phyloP scores from a whole-genome alignment of 1,140 invertebrate genomes.

The Choristoneura fumiferana region DNA sequence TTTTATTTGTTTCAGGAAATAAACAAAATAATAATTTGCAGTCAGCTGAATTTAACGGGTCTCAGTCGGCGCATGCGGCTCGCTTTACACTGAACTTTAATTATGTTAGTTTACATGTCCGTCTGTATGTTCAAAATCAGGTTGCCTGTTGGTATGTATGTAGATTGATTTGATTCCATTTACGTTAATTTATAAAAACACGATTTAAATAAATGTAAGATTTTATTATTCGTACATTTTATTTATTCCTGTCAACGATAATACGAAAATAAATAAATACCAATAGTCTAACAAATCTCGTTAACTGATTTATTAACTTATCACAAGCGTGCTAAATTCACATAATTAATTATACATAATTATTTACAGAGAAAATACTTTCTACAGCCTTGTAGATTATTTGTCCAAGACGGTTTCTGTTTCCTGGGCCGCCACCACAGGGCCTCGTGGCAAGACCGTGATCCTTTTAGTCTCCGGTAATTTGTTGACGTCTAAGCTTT shows the following conservation, averaged over 20 bases:
- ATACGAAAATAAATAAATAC: slow-evolving; percentile 37
- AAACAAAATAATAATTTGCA: slow-evolving; percentile 33
- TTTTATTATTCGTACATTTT: slow-evolving; percentile 59
- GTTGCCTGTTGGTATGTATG: slow-evolving; percentile 64
- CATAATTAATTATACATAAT: slow-evolving; percentile 62
- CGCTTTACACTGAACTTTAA: slow-evolving; percentile 36
- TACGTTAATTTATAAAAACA: slow-evolving; percentile 58
- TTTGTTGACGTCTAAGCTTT: slow-evolving; percentile 48
- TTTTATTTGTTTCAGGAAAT: slow-evolving; percentile 66
- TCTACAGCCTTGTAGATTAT: slow-evolving; percentile 38
- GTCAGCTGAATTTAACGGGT: slow-evolving; percentile 38
- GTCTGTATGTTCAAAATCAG: slow-evolving; percentile 61
- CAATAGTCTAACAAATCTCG: slow-evolving; percentile 44
- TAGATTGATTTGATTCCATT: slow-evolving; percentile 59
- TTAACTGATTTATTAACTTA: slow-evolving; percentile 47
- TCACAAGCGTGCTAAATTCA: slow-evolving; percentile 53
- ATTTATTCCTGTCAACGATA: slow-evolving; percentile 33
- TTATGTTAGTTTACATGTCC: slow-evolving; percentile 45
- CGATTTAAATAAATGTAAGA: slow-evolving; percentile 65
- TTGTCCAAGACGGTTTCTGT: slow-evolving; percentile 23
- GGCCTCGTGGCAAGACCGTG: slow-evolving; percentile 68
- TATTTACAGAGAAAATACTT: slow-evolving; percentile 66
- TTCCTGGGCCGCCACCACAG: slow-evolving; percentile 71
- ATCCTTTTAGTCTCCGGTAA: slow-evolving; percentile 67
- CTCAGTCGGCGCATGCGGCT: slow-evolving; percentile 30